Base-by-base conservation (phyloP, 2,113 vertebrate species). In the Lophius piscatorius region DNA sequence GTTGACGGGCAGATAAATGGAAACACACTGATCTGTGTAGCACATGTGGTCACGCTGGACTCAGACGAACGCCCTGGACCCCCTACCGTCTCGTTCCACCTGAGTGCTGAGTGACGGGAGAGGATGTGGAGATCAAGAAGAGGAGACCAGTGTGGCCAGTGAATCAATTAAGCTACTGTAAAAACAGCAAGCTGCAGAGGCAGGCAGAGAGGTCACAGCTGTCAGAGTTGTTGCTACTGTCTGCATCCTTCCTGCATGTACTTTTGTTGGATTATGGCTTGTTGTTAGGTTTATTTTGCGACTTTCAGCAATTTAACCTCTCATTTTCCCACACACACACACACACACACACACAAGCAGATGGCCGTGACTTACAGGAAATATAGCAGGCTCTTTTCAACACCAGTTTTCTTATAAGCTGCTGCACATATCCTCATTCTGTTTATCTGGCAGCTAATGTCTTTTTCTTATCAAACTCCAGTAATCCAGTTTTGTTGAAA, bases 21-120 rank as follows among this genome's bases (percentile, higher is more conserved):
- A 94, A 92, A 93, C 94, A 92, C 87, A 85, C 92, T 94, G 93
- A 96, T 95, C 91, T 95, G 91, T 94, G 93, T 91, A 95, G 91
- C 94, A 96, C 90, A 91, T 95, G 94, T 93, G 92, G 92, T 82
- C 87, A 77, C 80, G 89, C 90, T 83, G 89, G 90, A 59, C 67
- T 89, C 5, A 51, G 58, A 62, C 44, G 45, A 38, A 16, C 34
- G 6, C 60, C 49, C 34, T 17, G 41, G 59, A 63, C 65, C 48
- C 66, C 54, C 35, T 6, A 11, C 39, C 18, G 20, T 56, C 48
- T 36, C 11, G 69, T 48, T 78, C 72, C 68, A 85, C 83, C 78
- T 82, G 82, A 74, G 65, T 52, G 75, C 66, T 74, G 73, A 73
- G 61, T 65, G 73, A 68, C 41, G 10, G 48, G 38, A 48, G 63